Evolutionary conservation across 35 echinoderm and acorn worm genomes (phyloP), one percentile per base, ranked within the genome.

Genomic region (Apostichopus parvimensis): DNA sequence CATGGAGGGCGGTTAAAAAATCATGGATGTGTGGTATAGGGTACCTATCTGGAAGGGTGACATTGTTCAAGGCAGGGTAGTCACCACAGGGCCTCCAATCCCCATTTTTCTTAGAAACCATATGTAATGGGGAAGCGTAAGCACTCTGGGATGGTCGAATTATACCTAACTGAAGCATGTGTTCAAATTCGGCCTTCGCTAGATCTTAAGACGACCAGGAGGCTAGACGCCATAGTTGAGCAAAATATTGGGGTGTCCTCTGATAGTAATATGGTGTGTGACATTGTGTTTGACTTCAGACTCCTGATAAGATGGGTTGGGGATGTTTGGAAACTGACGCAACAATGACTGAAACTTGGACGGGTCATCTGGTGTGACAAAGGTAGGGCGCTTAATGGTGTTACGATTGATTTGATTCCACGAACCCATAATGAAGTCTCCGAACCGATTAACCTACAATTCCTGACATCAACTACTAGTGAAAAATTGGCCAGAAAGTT

Each of bases 11-110:
- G n/a, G 90, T 15, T 8, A 72, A 61, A 57, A 92, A 92, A 79
- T 95, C 94, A 1, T 95, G 90, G 9, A 95, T 62, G 54, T 92
- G 94, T 5, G 94, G 94, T 8, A 95, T 80, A 26, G 94, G 94
- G 28, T 95, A 95, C 12, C 57, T 28, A 87, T 92, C 94, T 23
- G 87, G 87, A 4, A 85, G 21, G 0, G 78, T 91, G 18, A 6
- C 17, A 58, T 82, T 86, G 62, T 94, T 94, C 6, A 94, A 83
- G 73, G 57, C 57, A 28, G 2, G 57, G 57, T 60, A 60, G 57
- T 11, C 57, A 8, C 57, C 57, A 60, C 57, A 95, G 11, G 93
- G 93, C 11, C 93, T 56, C 93, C 93, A 94, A 57, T 94, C 93
- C 4, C 93, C 87, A 9, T 72, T 21, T 28, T 88, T 91, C 28